These are phyloP conservation scores for Dromaius novaehollandiae DNA, from an alignment of 2,113 vertebrate species.

Conservation along the genomic window DNA sequence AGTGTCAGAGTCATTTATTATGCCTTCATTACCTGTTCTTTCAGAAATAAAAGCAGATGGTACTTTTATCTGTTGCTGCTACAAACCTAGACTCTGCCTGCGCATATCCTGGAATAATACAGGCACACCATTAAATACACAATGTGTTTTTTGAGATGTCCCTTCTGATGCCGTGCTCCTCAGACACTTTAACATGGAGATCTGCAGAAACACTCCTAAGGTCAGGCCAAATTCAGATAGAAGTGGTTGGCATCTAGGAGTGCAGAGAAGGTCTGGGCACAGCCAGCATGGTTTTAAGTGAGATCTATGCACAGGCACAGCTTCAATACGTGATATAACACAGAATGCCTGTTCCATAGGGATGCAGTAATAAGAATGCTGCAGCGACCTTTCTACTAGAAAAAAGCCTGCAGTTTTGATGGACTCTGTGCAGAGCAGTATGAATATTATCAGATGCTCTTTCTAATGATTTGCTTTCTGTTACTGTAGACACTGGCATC, in stretches of 20 bases:
- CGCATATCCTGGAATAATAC: background rate
- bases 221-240: background rate
- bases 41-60: background rate
- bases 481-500: background rate
- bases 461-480: background rate
- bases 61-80: background rate
- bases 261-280: background rate
- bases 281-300: background rate
- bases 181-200: background rate
- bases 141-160: background rate
- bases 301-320: background rate
- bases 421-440: background rate
- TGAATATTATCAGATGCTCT: background rate
- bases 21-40: background rate
- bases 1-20: background rate
- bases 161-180: background rate
- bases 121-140: background rate
- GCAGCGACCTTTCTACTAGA: background rate
- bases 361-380: background rate
- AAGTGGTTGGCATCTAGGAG: background rate
- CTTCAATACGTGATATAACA: rapidly evolving
- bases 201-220: background rate
- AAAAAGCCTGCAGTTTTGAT: background rate
- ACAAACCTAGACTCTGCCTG: background rate
- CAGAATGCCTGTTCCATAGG: background rate